Evolutionary conservation across 2,113 vertebrate genomes (phyloP), one percentile per base, ranked within the genome.

Genomic region (Martes martes): DNA sequence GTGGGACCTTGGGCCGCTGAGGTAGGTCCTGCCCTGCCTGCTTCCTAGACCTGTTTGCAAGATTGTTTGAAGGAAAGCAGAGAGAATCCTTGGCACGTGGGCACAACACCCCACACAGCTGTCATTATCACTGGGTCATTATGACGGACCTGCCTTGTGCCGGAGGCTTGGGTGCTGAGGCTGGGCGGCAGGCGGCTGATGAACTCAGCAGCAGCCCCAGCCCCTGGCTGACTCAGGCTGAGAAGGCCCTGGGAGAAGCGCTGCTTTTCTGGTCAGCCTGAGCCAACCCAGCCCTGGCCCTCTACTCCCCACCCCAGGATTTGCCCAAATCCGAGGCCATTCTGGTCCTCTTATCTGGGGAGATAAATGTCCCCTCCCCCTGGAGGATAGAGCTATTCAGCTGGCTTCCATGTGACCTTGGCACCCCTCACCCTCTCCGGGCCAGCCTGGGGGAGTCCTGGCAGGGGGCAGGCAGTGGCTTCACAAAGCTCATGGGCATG

Each of bases 181-280:
- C 78, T 93, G 91, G 50, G 93, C 18, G 65, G 61, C 71, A 57
- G 82, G 61, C 81, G 16, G 90, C 63, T 2, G 0, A 63, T 97
- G 95, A 94, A 96, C 97, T 97, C 97, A 97, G 95, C 93, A n/a
- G 86, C 92, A 39, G 69, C 83, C 55, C 1, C 86, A 92, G 86
- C 61, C 94, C 91, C 76, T 89, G 94, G 80, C 73, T 96, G 96
- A 97, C 96, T 97, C 91, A 97, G 86, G 73, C 84, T 52, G 33
- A 94, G 90, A 42, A 78, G 55, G 55, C 81, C 28, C 47, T 31
- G 11, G 79, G 45, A 91, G 14, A 94, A 91, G 89, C 2, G 14
- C 28, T 71, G 82, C 78, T 94, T 80, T 80, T 94, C 47, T 78
- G 80, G 65, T 91, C 52, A 80, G 89, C 33, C 50, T 39, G 81